phyloP scores from a whole-genome alignment of 2,797 vertebrate genomes.

The Gambelia wislizenii region DNA sequence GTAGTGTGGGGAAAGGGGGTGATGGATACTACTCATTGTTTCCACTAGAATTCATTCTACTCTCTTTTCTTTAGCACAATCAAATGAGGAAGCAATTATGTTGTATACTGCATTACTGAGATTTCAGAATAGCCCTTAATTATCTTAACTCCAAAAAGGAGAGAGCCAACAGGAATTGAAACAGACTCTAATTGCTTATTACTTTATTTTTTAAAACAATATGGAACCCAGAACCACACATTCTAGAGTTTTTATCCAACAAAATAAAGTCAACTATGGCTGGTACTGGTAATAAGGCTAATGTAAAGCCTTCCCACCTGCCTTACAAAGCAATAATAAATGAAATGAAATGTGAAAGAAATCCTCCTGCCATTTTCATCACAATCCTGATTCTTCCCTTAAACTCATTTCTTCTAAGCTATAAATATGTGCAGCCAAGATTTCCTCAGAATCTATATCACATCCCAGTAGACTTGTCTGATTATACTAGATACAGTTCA shows the following conservation, averaged over 20 bases:
- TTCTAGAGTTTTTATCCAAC: background rate
- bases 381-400: constrained; percentile 34
- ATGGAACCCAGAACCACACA: background rate
- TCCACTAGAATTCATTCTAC: constrained; percentile 75
- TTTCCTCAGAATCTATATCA: constrained; percentile 33
- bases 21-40: constrained; percentile 74
- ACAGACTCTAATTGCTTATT: constrained; percentile 60
- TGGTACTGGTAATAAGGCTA: background rate
- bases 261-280: background rate
- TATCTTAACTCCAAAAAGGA: constrained; percentile 61
- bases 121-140: constrained; percentile 69
- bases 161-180: constrained; percentile 55
- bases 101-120: constrained; percentile 59
- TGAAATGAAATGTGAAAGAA: constrained; percentile 31
- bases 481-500: constrained; percentile 24
- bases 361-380: constrained; percentile 28
- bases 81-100: constrained; percentile 66
- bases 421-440: constrained; percentile 23
- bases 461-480: constrained; percentile 14
- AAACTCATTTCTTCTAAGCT: constrained; percentile 36
- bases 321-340: constrained; percentile 30
- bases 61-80: constrained; percentile 74
- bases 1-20: constrained; percentile 77
- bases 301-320: background rate
- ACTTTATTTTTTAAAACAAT: constrained; percentile 49